These are phyloP conservation scores for Lasius fuliginosus DNA, from an alignment of 2,888 invertebrate genomes.

Conservation along the genomic window DNA sequence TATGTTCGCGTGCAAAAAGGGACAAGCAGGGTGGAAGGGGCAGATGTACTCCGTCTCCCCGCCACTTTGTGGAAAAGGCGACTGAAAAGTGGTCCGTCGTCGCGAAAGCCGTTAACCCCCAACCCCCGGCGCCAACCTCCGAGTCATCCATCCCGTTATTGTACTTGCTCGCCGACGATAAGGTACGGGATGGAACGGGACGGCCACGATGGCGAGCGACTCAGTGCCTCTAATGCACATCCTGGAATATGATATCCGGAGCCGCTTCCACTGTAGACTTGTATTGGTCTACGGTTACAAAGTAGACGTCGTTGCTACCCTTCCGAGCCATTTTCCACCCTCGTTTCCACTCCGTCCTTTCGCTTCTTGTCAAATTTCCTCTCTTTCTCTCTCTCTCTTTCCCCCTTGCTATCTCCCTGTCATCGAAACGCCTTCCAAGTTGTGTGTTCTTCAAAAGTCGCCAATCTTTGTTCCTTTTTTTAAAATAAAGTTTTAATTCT, in stretches of 20 bases:
- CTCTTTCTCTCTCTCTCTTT: not conserved
- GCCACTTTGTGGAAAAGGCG: conserved; percentile 29
- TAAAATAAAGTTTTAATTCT: not conserved
- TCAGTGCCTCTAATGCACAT: conserved; percentile 65
- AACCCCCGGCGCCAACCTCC: conserved; percentile 37
- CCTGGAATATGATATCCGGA: conserved; percentile 67
- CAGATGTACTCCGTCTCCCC: not conserved
- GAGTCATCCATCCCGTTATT: conserved; percentile 54
- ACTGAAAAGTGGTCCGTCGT: conserved; percentile 49
- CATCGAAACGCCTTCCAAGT: not conserved
- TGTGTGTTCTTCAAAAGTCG: not conserved
- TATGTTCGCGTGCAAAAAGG: conserved; percentile 15
- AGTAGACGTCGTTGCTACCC: conserved; percentile 56
- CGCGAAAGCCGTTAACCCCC: conserved; percentile 51
- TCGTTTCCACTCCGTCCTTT: conserved; percentile 33
- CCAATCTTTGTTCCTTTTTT: not conserved
- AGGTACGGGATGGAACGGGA: conserved; percentile 29
- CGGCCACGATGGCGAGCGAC: conserved; percentile 37
- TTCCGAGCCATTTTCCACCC: conserved; percentile 59
- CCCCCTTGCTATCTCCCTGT: not conserved
- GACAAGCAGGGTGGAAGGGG: not conserved
- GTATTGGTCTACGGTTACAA: conserved; percentile 67
- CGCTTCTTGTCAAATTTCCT: conserved; percentile 26
- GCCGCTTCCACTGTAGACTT: conserved; percentile 48
- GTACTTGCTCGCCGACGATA: conserved; percentile 43